phyloP scores from a whole-genome alignment of 2,113 vertebrate genomes.

The Cottus gobio region DNA sequence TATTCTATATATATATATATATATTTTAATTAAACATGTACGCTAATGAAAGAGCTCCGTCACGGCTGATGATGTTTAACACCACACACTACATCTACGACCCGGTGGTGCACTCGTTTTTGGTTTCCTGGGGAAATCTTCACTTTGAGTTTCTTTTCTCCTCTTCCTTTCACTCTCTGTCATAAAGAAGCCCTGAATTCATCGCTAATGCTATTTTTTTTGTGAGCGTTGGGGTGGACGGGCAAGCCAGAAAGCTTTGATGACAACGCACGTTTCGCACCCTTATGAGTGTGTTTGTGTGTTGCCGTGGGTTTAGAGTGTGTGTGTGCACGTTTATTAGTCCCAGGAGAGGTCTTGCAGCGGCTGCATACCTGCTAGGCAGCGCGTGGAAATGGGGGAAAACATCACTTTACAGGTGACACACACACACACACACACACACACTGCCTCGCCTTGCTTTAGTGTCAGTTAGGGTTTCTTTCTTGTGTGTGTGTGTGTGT shows the following conservation, averaged over 20 bases:
- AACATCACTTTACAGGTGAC: slow-evolving; percentile 68
- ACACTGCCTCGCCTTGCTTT: slow-evolving; percentile 31
- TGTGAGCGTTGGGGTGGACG: slow-evolving; percentile 53
- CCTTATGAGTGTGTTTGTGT: not conserved
- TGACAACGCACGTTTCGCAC: slow-evolving; percentile 37
- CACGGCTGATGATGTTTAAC: not conserved
- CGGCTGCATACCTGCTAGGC: slow-evolving; percentile 50
- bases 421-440: slow-evolving; percentile 18
- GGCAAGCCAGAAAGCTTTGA: slow-evolving; percentile 58
- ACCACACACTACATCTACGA: not conserved
- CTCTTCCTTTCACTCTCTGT: slow-evolving; percentile 20
- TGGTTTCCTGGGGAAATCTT: slow-evolving; percentile 4
- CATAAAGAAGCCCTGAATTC: slow-evolving; percentile 38
- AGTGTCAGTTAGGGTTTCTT: slow-evolving; percentile 13
- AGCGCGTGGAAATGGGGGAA: slow-evolving; percentile 61
- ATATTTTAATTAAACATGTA: not conserved
- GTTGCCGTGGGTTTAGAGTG: slow-evolving; percentile 18
- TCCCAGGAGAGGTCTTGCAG: slow-evolving; percentile 64
- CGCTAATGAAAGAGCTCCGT: not conserved
- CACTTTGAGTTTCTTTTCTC: not conserved
- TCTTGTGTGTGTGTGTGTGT: not conserved
- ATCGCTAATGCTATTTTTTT: slow-evolving; percentile 47
- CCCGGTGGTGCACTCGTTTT: not conserved
- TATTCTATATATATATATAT: not conserved
- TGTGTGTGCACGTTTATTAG: slow-evolving; percentile 17